These are phyloP conservation scores for Zosterops borbonicus DNA, from an alignment of 2,113 vertebrate species.

Conservation along the genomic window DNA sequence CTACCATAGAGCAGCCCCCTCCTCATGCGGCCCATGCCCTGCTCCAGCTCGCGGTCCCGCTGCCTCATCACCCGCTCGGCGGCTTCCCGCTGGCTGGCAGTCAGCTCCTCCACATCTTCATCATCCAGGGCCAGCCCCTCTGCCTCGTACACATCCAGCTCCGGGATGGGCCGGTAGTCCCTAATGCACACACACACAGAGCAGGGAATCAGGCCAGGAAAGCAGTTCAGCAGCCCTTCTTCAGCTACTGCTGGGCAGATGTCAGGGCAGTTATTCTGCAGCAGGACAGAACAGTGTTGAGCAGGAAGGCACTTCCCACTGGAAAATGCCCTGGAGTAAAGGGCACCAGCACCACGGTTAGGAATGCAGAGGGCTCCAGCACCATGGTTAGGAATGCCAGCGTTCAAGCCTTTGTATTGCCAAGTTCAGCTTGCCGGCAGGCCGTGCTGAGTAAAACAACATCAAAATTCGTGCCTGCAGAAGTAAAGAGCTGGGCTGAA, in stretches of 20 bases:
- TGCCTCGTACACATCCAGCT: constrained; percentile 87
- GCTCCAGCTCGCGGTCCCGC: constrained; percentile 83
- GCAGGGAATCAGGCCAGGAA: not conserved
- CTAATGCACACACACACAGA: constrained; percentile 46
- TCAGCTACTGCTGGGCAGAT: not conserved
- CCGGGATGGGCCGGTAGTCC: constrained; percentile 92
- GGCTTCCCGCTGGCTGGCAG: constrained; percentile 87
- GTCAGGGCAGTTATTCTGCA: not conserved
- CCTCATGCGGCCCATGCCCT: constrained; percentile 83
- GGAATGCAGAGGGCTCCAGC: not conserved
- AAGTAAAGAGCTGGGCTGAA: not conserved
- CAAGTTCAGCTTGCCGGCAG: not conserved
- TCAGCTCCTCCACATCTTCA: constrained; percentile 90
- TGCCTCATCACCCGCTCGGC: constrained; percentile 90
- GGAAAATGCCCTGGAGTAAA: not conserved
- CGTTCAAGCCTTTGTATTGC: not conserved
- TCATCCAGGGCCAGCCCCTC: constrained; percentile 90
- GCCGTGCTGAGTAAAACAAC: not conserved
- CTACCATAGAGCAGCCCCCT: constrained; percentile 85
- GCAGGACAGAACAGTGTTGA: accelerated
- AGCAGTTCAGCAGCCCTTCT: not conserved
- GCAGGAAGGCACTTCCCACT: not conserved
- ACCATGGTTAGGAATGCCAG: not conserved
- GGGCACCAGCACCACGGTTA: not conserved
- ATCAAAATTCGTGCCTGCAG: not conserved